phyloP scores from a whole-genome alignment of 2,888 invertebrate genomes.

The Merodon equestris region DNA sequence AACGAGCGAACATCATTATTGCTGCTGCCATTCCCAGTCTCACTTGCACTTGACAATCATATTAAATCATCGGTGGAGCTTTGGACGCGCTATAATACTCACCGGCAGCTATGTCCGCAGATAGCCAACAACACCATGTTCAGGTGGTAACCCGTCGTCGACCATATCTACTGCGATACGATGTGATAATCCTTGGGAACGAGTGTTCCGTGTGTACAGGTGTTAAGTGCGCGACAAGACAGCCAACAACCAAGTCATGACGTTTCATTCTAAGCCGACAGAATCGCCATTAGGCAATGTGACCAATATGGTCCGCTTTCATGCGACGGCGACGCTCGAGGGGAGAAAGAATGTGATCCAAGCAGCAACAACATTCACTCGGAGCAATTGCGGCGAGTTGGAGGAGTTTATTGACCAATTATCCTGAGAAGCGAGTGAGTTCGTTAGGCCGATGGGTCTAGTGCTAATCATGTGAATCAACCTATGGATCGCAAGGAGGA shows the following conservation, averaged over 20 bases:
- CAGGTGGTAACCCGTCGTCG: background rate
- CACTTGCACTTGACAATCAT: conserved; percentile 62
- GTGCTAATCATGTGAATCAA: conserved; percentile 65
- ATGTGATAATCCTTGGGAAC: conserved; percentile 62
- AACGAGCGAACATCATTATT: too few species aligned
- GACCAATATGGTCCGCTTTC: conserved; percentile 35
- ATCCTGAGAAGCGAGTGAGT: conserved; percentile 50
- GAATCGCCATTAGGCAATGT: conserved; percentile 51
- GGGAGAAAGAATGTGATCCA: conserved; percentile 35
- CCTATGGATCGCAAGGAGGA: conserved; percentile 40
- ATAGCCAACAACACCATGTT: conserved; percentile 30
- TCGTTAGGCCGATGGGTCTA: conserved; percentile 46
- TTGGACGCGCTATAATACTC: conserved; percentile 28
- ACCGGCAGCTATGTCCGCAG: too few species aligned
- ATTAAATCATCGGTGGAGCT: conserved; percentile 60
- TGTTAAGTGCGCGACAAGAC: conserved; percentile 65
- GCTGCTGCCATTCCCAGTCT: conserved; percentile 31
- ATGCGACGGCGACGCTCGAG: conserved; percentile 36
- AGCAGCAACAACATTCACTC: too few species aligned
- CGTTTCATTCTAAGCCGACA: conserved; percentile 35
- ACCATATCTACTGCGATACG: conserved; percentile 16
- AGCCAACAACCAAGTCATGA: conserved; percentile 53
- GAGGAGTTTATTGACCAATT: conserved; percentile 63
- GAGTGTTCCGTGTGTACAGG: conserved; percentile 51
- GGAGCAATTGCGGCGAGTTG: conserved; percentile 4